Base-by-base conservation (phyloP, 2,888 invertebrate genomes). In the Blera fallax region DNA sequence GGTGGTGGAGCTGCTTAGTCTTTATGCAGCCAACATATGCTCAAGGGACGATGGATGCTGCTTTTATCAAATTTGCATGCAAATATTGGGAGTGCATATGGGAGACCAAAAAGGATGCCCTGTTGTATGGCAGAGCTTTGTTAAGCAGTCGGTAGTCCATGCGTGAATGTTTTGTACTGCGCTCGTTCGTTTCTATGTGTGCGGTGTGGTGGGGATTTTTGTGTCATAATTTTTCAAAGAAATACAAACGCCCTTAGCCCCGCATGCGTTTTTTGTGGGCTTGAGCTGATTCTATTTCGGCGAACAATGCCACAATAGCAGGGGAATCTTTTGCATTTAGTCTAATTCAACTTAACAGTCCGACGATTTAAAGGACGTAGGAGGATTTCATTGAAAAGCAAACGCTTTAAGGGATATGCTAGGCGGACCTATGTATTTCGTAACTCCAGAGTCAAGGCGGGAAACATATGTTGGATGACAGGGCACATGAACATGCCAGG, bases 21-120 rank as follows among this genome's bases (percentile, higher is more conserved):
- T 18, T 37, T 24, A 43, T 37, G 29, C 40, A 40, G 43, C 43
- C 50, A 29, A 62, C 72, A 76, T 67, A 79, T 80, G 74, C 56
- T 48, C 37, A 45, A 60, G 37, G 70, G n/a, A n/a, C n/a, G n/a
- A 65, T 24, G 58, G 43, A 54, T 37, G 67, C 21, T 72, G 80
- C 80, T 85, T 80, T 85, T 77, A 81, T 81, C 81, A 85, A 85
- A 85, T 80, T 85, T 85, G 80, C 76, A 85, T 85, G 76, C 76
- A 85, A 85, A 85, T 72, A 85, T 85, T 85, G 80, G 74, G 79
- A 79, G 67, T 67, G 83, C 79, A 78, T 62, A 73, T 67, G 83
- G 78, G 67, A 62, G 56, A 73, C 67, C 62, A 32, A 56, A 54
- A 56, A 54, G 37, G 69, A 73, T 69, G 48, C 67, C 67, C 18